A percentile compares a stretch with the other conserved stretches of the same genome.
phyloP scores from a whole-genome alignment of 2,888 invertebrate genomes.

The Achlya flavicornis region DNA sequence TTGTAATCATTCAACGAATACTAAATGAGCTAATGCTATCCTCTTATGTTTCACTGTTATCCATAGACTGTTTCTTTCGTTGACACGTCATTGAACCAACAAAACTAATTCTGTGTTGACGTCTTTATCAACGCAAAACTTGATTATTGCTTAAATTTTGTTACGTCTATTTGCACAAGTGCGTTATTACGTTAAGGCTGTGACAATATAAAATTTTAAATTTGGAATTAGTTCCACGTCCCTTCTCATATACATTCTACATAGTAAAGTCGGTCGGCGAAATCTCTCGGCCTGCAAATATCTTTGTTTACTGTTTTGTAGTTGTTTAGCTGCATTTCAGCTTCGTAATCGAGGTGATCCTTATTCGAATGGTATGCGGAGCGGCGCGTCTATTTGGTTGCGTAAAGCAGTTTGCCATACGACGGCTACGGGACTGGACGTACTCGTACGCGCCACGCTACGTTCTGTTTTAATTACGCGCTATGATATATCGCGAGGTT shows the following conservation, averaged over 20 bases:
- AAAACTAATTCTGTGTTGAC: constrained; percentile 15
- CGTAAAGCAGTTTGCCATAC: constrained; percentile 65
- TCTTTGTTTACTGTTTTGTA: constrained; percentile 66
- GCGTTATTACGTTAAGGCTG: constrained; percentile 23
- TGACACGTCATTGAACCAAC: constrained; percentile 10
- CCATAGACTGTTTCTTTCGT: constrained; percentile 11
- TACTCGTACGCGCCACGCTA: constrained; percentile 46
- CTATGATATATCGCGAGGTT: constrained; percentile 60
- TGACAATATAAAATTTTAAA: constrained; percentile 31
- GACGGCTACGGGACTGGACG: constrained; percentile 58
- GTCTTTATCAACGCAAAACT: constrained; percentile 24
- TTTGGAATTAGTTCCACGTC: constrained; percentile 38
- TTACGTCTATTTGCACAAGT: constrained; percentile 64
- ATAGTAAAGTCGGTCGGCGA: constrained; percentile 49
- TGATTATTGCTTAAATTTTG: constrained; percentile 27
- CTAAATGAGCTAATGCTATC: constrained; percentile 43
- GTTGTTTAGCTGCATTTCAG: constrained; percentile 64
- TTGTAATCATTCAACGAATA: constrained; percentile 51
- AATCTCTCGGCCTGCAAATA: constrained; percentile 51
- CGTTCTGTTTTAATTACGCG: constrained; percentile 54
- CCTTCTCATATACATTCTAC: constrained; percentile 33
- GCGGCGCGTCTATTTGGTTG: constrained; percentile 60
- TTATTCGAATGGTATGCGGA: constrained; percentile 75
- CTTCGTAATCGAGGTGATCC: constrained; percentile 76
- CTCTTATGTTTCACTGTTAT: constrained; percentile 26